Evolutionary conservation across 2,888 invertebrate species (phyloP), one percentile per base, ranked within the genome.

Genomic region (Onthophagus sagittarius): DNA sequence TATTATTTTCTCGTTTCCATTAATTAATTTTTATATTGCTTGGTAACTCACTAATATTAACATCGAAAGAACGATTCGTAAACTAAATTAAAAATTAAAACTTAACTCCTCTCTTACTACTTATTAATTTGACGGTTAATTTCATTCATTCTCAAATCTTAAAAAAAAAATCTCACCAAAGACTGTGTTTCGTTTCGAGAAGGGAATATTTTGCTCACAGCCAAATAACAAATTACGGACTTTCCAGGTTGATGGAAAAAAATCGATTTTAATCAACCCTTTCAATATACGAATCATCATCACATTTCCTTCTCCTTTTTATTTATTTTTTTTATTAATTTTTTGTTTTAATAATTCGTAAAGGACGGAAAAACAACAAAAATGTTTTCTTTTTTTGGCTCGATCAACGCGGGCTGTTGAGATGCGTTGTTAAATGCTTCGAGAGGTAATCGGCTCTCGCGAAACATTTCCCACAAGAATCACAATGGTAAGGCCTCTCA

Each of bases 391-490:
- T 23, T 23, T 23, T 23, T 23, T 23, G 23, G 23, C 6, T 64
- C 64, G 7, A 80, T 83, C 82, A 86, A 81, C 85, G 92, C 82
- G 92, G 91, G 76, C 90, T 88, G 86, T 95, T 95, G 80, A 95
- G 94, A 87, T 96, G 95, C 39, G 95, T 96, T 77, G 95, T 95
- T 79, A 96, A 90, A 86, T 96, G 95, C 86, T 96, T 96, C 81
- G 95, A 95, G 74, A 96, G 90, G 83, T 96, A 96, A 84, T 96
- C 95, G 72, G 95, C 95, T 71, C 95, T 89, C 31, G 95, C 95
- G 86, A 96, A 96, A 84, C 95, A 95, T 86, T 95, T 95, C 78
- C 95, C 95, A 85, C 95, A 96, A 84, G 95, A 94, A 85, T 95
- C 95, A 87, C 95, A 96, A 84, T 95, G 95, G 85, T 95, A 96